A percentile compares a stretch with the other conserved stretches of the same genome.
Conservation (phyloP, 2,797 vertebrate species). For the Botia kubotai region DNA sequence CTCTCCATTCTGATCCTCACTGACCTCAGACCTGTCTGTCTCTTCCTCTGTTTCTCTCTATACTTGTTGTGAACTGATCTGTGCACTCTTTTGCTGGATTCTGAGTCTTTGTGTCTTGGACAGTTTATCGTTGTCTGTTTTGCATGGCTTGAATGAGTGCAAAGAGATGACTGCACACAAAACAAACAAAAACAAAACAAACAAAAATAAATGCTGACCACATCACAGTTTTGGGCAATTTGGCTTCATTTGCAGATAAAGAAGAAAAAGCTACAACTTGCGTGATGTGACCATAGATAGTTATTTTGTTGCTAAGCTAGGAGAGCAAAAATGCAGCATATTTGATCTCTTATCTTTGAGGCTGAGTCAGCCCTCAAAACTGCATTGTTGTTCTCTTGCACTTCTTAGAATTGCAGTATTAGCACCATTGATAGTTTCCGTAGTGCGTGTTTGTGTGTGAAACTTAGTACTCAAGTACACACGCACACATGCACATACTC, state of each 20-base stretch:
- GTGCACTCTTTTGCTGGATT: constrained; percentile 79
- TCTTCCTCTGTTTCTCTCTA: constrained; percentile 55
- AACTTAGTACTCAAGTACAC: constrained; percentile 12
- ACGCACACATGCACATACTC: constrained; percentile 42
- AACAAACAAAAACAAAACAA: constrained; percentile 56
- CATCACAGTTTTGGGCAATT: constrained; percentile 42
- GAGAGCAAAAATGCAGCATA: constrained; percentile 54
- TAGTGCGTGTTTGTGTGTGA: constrained; percentile 43
- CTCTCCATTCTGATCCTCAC: constrained; percentile 29
- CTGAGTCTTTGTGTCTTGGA: constrained; percentile 54
- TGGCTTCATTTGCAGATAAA: background rate
- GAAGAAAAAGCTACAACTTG: constrained; percentile 2
- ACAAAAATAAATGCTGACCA: constrained; percentile 29
- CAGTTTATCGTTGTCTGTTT: constrained; percentile 50
- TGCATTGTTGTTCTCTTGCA: constrained; percentile 40
- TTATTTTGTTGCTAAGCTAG: constrained; percentile 45
- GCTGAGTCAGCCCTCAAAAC: constrained; percentile 8
- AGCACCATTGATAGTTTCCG: constrained; percentile 11
- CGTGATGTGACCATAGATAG: constrained; percentile 45
- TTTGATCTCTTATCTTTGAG: background rate
- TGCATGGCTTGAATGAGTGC: constrained; percentile 72
- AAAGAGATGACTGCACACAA: constrained; percentile 74
- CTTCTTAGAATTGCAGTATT: constrained; percentile 21
- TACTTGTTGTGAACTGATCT: constrained; percentile 75
- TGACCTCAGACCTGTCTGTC: constrained; percentile 64